Conservation (phyloP, 35 echinoderm and acorn worm genomes). For the Lytechinus variegatus region DNA sequence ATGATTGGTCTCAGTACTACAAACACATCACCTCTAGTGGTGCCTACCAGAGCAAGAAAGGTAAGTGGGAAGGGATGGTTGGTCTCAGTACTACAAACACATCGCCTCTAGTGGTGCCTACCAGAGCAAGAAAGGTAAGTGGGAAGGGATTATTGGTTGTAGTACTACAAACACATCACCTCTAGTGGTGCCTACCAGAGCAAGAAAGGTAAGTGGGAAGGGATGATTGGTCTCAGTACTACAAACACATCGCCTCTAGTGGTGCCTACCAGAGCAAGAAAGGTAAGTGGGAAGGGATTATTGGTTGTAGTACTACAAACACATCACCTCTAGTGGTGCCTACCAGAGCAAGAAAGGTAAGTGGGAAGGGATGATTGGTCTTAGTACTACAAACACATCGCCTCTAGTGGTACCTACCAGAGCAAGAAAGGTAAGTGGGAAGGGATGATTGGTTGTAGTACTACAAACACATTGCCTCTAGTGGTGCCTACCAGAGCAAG, state of each 20-base stretch:
- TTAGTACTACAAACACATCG: constrained; percentile 51
- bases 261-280: no score
- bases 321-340: constrained; percentile 86
- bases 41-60: constrained; percentile 83
- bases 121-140: no score
- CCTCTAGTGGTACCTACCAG: constrained; percentile 88
- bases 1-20: neutral
- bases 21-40: constrained; percentile 76
- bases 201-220: constrained; percentile 44
- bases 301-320: constrained; percentile 89
- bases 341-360: constrained; percentile 74
- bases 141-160: constrained; percentile 84
- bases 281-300: no score
- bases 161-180: constrained; percentile 91
- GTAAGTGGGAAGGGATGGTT: neutral
- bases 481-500: constrained; percentile 80
- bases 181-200: constrained; percentile 82
- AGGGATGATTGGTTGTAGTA: constrained; percentile 81
- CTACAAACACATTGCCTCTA: constrained; percentile 91
- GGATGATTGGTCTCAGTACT: neutral
- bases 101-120: constrained; percentile 86
- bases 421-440: no score
- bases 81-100: neutral
- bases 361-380: neutral
- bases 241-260: constrained; percentile 75